Conservation (phyloP, 2,797 vertebrate genomes). For the Myripristis murdjan region DNA sequence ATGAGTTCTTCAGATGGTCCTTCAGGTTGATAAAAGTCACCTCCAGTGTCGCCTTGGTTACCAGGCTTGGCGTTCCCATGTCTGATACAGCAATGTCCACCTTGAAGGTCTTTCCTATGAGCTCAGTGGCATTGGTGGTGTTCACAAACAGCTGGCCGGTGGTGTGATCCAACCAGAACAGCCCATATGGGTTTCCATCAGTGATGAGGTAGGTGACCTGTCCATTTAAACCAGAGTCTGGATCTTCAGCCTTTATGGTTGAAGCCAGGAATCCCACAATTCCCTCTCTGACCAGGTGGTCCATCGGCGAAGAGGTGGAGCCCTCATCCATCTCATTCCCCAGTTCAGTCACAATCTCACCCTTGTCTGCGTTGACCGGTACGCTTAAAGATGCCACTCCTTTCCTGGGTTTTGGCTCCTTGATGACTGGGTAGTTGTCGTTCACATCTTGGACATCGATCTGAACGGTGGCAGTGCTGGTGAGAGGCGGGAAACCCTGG, state of each 20-base stretch:
- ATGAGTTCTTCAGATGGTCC: constrained; percentile 89
- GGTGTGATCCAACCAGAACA: constrained; percentile 87
- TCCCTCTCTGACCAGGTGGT: constrained; percentile 53
- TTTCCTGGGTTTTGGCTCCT: constrained; percentile 82
- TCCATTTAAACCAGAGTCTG: constrained; percentile 89
- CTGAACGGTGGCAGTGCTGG: constrained; percentile 85
- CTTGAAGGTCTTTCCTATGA: constrained; percentile 87
- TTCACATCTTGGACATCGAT: constrained; percentile 89
- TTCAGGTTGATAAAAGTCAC: constrained; percentile 88
- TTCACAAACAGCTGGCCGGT: constrained; percentile 92
- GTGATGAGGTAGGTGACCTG: constrained; percentile 85
- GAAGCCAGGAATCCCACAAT: constrained; percentile 70
- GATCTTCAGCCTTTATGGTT: constrained; percentile 88
- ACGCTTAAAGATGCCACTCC: constrained; percentile 85
- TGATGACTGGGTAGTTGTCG: constrained; percentile 90
- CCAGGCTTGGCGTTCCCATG: constrained; percentile 83
- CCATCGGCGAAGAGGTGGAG: constrained; percentile 26
- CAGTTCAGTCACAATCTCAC: constrained; percentile 84
- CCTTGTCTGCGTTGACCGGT: constrained; percentile 88
- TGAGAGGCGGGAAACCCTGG: constrained; percentile 88
- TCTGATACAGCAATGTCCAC: constrained; percentile 88
- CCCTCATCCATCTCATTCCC: constrained; percentile 62
- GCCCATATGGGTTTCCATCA: constrained; percentile 69
- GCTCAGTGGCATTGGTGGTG: constrained; percentile 90
- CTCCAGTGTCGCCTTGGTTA: constrained; percentile 80